Base-by-base conservation (phyloP, 2,797 vertebrate species). In the Pagetopsis macropterus region DNA sequence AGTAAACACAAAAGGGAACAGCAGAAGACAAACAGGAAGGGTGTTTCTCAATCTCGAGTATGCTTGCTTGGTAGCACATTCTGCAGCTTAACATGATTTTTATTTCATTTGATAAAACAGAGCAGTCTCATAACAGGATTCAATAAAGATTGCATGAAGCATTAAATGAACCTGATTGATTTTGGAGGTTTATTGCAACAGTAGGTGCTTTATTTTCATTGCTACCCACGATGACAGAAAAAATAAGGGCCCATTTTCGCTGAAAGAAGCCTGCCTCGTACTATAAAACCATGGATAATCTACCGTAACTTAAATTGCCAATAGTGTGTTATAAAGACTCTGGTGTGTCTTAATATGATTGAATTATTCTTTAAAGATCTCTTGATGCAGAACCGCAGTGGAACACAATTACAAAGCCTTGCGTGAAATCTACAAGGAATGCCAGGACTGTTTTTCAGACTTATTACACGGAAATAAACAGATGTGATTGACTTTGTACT, bases 341-440 rank as follows among this genome's bases (percentile, higher is more conserved):
- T 70, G 16, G 11, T 51, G 19, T 68, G 63, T 71, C 70, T 57
- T 68, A 31, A 69, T 77, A 50, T 60, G 62, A 83, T 58, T 66
- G 17, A 65, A 72, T 83, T 68, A 75, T 81, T 76, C 46, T 62
- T 75, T 17, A 59, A 70, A 73, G 56, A 75, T 59, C 8, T 52
- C 40, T 50, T 54, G 21, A 72, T 67, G 60, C 48, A 52, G 40
- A 60, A 59, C 14, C 3, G 0, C 44, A 66, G 56, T 69, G 50
- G 45, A 80, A 80, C 62, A 19, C 19, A 56, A 75, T 78, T 59
- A 65, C 58, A 71, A 57, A 19, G 10, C 12, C 55, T 62, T 70
- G 40, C 7, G 8, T 65, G 55, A 50, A 65, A 76, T 72, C 46
- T 66, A 43, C 41, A 44, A 57, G 44, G 41, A 77, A 65, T 61